Evolutionary conservation across 2,113 vertebrate genomes (phyloP).

Genomic region (Gnathonemus echidnorhynchus): DNA sequence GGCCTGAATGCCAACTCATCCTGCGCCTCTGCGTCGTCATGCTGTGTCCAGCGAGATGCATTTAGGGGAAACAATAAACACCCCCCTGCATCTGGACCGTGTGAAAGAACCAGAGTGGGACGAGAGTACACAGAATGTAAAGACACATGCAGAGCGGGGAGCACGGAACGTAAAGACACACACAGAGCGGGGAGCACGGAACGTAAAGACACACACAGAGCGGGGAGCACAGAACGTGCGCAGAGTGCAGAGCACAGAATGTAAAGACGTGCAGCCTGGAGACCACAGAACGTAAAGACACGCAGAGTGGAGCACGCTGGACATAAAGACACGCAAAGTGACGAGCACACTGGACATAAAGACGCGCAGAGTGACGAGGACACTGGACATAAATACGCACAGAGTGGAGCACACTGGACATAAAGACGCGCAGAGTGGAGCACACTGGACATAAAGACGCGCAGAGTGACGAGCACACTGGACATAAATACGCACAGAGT

Average conservation of each 20-base stretch:
- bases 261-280: not conserved
- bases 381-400: not conserved
- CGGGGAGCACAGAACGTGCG: not conserved
- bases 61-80: not conserved
- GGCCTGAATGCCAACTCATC: not conserved
- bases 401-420: not conserved
- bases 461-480: not conserved
- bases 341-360: not conserved
- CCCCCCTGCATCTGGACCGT: not conserved
- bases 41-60: not conserved
- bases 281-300: not conserved
- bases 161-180: not conserved
- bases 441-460: not conserved
- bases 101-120: not conserved
- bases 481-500: not conserved
- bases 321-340: not conserved
- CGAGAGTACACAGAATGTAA: not conserved
- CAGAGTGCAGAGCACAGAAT: not conserved
- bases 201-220: not conserved
- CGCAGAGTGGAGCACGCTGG: not conserved
- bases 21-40: slow-evolving; percentile 12
- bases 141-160: not conserved
- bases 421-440: not conserved
- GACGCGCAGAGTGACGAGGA: no score
- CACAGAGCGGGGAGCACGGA: not conserved